Percentiles rank a stretch among this genome's conserved stretches.
Conservation (phyloP, 2,888 invertebrate species). For the Mesorhabditis spiculigera region DNA sequence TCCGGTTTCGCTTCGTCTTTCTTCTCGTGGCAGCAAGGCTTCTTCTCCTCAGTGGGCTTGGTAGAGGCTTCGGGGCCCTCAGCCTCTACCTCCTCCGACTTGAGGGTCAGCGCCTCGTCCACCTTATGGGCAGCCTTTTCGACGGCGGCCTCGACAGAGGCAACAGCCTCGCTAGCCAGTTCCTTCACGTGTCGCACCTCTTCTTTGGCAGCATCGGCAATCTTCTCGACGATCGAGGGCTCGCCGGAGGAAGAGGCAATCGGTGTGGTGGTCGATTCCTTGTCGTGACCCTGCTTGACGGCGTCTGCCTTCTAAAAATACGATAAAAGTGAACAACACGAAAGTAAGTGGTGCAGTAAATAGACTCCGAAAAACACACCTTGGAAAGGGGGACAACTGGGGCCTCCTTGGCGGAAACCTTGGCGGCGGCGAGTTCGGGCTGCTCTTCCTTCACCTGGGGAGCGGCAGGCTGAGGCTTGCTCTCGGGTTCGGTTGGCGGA, state of each 20-base stretch:
- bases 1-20: background rate
- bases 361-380: too few relatives aligned
- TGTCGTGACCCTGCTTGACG: constrained; percentile 12
- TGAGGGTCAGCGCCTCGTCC: too few relatives aligned
- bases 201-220: background rate
- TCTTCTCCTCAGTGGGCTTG: background rate
- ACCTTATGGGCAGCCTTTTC: background rate
- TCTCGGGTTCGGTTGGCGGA: too few relatives aligned
- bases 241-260: too few relatives aligned
- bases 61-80: background rate
- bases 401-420: too few relatives aligned
- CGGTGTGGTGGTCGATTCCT: too few relatives aligned
- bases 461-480: background rate
- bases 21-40: constrained; percentile 7
- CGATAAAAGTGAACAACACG: too few relatives aligned
- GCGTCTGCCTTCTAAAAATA: constrained; percentile 5
- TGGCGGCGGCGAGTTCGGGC: too few relatives aligned
- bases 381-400: too few relatives aligned
- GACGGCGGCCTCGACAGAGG: constrained; percentile 11
- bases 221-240: background rate
- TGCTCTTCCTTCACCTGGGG: background rate
- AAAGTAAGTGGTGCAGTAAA: too few relatives aligned
- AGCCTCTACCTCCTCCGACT: background rate
- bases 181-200: background rate
- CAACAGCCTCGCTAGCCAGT: background rate